Base-by-base conservation (phyloP, 2,888 invertebrate species). In the Amblyjoppa fuscipennis region DNA sequence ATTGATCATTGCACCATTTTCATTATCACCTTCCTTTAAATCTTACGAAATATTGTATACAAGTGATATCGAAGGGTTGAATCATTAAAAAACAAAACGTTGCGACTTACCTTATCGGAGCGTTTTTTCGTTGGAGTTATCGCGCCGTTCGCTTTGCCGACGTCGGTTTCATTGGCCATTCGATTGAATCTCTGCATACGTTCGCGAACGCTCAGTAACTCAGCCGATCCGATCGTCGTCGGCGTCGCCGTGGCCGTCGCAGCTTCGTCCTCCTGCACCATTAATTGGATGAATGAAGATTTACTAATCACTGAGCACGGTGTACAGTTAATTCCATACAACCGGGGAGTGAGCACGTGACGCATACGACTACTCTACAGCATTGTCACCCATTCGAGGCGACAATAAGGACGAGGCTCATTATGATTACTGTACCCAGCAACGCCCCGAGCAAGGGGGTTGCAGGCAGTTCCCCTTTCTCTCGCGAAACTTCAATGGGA, bases 161-260 rank as follows among this genome's bases (percentile, higher is more conserved):
- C 92, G 91, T 96, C 96, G 79, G 95, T 95, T 91, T 98, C 97
- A 0, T 98, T 98, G 77, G 98, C 98, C 96, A 98, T 96, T 89
- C 97, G 96, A 94, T 99, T 98, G 93, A 99, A 98, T 95, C 98
- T 98, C 95, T 98, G 97, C 91, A 98, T 98, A 85, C 98, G 96
- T 94, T 99, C 99, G 93, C 98, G 98, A 11, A 99, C 99, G 91
- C 98, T 98, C 87, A 98, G 96, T 91, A 96, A 94, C 89, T 95
- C 95, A 68, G 93, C 94, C 59, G 93, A 91, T 45, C 91, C 90
- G 61, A 91, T 90, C 89, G 88, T 91, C 81, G 89, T 87, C 31
- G 83, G 51, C 11, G 71, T 28, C 5, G 59, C 20, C 20, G 61
- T 4, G 4, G 82, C 70, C 61, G 91, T 82, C 69, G 89, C 82